Evolutionary conservation across 2,797 vertebrate species (phyloP).

Genomic region (Phyllotis vaccarum): DNA sequence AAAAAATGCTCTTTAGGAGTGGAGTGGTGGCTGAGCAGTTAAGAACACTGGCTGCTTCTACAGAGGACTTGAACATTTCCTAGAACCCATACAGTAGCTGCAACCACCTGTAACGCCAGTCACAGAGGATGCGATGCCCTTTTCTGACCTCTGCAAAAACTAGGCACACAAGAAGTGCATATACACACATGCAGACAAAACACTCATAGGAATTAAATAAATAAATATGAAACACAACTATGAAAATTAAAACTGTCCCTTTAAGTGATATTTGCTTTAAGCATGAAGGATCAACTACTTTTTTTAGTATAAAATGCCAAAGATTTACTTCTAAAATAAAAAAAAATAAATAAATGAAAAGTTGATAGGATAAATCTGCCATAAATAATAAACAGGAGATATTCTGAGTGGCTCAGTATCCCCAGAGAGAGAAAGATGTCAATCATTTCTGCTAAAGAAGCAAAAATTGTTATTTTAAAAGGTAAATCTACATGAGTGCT

Average conservation of each 20-base stretch:
- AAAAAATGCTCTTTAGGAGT: not conserved
- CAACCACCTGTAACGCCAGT: not conserved
- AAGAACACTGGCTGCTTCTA: not conserved
- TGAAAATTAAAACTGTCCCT: not conserved
- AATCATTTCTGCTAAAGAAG: not conserved
- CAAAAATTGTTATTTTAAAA: slow-evolving; percentile 30
- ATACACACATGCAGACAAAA: too few relatives aligned
- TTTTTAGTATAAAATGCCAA: not conserved
- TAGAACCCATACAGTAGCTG: not conserved
- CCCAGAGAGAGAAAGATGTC: not conserved
- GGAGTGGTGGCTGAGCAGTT: not conserved
- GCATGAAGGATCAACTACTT: not conserved
- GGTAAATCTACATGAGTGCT: not conserved
- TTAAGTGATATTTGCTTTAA: slow-evolving; percentile 27
- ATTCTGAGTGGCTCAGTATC: not conserved
- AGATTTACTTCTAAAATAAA: slow-evolving; percentile 39
- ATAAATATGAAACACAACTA: not conserved
- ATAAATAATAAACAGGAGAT: slow-evolving; percentile 34
- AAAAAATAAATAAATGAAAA: not conserved
- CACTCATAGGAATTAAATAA: not conserved
- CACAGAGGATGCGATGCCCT: not conserved
- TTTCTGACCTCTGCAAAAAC: not conserved
- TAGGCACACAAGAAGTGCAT: not conserved
- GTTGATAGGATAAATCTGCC: not conserved
- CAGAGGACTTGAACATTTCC: not conserved